Evolutionary conservation across 2,888 invertebrate genomes (phyloP).

Genomic region (Latrodectus hesperus): DNA sequence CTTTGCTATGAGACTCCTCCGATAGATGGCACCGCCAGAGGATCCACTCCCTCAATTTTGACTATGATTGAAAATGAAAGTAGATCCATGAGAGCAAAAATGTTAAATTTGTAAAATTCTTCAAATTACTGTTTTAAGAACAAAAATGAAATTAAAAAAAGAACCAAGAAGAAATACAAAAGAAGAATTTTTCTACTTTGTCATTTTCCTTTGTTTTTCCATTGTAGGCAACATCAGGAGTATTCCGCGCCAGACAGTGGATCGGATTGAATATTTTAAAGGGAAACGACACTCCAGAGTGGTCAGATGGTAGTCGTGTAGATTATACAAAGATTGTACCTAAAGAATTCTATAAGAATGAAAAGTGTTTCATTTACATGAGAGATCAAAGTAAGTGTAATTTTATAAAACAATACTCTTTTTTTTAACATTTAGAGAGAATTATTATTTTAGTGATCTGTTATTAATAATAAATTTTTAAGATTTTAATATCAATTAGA

Average conservation of each 20-base stretch:
- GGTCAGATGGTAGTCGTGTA: constrained; percentile 49
- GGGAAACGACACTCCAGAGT: constrained; percentile 30
- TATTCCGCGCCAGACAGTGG: constrained; percentile 44
- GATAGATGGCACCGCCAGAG: too few species aligned
- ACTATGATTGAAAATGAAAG: too few species aligned
- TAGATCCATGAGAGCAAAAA: too few species aligned
- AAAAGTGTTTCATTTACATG: constrained; percentile 56
- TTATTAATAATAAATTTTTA: too few species aligned
- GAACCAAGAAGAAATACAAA: too few species aligned
- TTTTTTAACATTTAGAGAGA: too few species aligned
- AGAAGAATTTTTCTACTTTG: neutral
- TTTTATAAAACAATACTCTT: neutral
- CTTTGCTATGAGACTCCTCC: too few species aligned
- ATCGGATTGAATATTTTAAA: constrained; percentile 48
- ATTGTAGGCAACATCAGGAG: constrained; percentile 12
- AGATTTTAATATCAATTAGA: too few species aligned
- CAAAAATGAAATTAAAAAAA: neutral
- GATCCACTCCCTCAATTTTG: too few species aligned
- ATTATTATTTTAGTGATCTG: too few species aligned
- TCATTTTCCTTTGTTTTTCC: neutral
- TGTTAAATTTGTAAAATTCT: neutral
- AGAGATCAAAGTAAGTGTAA: constrained; percentile 27
- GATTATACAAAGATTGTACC: constrained; percentile 33
- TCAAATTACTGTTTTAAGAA: neutral
- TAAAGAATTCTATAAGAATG: constrained; percentile 49